Percentiles rank a stretch among this genome's conserved stretches.
phyloP scores from a whole-genome alignment of 2,797 vertebrate species.

The Gobio occitaniae region DNA sequence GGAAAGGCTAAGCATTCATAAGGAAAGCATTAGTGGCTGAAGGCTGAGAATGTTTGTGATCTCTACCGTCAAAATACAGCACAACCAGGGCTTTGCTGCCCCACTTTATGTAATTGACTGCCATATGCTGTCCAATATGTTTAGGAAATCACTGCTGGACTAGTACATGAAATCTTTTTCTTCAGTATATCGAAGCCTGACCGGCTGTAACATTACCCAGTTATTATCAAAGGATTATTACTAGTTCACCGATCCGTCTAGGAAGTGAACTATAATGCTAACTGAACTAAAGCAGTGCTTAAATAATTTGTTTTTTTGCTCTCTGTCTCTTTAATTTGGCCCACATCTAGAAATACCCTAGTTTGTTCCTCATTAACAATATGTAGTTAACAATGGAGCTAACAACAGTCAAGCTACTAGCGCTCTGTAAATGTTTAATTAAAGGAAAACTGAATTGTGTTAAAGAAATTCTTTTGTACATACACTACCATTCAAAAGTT shows the following conservation, averaged over 20 bases:
- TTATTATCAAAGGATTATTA: conserved; percentile 45
- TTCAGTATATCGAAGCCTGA: conserved; percentile 20
- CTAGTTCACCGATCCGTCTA: conserved; percentile 35
- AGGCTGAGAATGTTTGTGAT: conserved; percentile 31
- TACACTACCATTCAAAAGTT: background rate
- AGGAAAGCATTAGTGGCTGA: conserved; percentile 5
- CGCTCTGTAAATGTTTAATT: conserved; percentile 3
- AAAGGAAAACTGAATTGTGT: too few relatives aligned
- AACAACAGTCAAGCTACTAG: background rate
- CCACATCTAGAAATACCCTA: conserved; percentile 24
- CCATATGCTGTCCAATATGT: conserved; percentile 54
- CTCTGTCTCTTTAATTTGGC: conserved; percentile 4
- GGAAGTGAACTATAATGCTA: background rate
- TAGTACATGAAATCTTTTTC: conserved; percentile 34
- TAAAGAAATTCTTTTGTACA: background rate
- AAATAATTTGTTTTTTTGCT: background rate
- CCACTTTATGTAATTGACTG: conserved; percentile 49
- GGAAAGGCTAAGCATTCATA: background rate
- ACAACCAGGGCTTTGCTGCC: conserved; percentile 28
- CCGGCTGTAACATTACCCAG: conserved; percentile 43
- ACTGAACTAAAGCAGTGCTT: conserved; percentile 14
- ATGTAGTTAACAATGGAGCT: background rate
- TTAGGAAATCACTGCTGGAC: conserved; percentile 28
- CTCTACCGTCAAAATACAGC: conserved; percentile 31
- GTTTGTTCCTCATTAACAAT: background rate